Base-by-base conservation (phyloP, 2,888 invertebrate genomes). In the Morpho achilles region DNA sequence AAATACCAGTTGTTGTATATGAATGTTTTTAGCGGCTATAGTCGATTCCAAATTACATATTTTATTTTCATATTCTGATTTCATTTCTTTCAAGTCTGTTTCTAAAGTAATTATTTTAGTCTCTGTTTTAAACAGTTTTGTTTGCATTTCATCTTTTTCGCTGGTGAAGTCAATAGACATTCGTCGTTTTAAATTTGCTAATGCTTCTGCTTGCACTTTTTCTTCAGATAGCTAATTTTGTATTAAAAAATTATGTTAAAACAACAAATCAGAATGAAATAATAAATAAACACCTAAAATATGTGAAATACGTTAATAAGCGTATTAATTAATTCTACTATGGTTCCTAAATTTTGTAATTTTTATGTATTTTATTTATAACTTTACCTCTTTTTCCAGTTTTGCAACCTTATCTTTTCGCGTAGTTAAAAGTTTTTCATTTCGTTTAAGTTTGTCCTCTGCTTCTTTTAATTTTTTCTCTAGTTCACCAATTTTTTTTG, bases 381-480 rank as follows among this genome's bases (percentile, higher is more conserved):
- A 32, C 67, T 75, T 74, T 84, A 93, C 94, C 87, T 93, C 92
- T 77, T 91, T 91, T 77, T 93, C 93, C 69, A 93, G 82, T 76
- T 92, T 92, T 53, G 90, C 70, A 8, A 93, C 88, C 68, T 91
- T 91, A 56, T 93, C 92, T 76, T 92, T 93, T 62, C 91, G 90
- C n/a, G 82, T 78, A 53, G 81, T 74, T 32, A 92, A 75, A 69
- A 91, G 80, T 74, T 92, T 93, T 71, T 93, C 94, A 63, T 84
- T 82, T 71, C 92, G 91, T 71, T 91, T 93, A 52, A 83, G 84
- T 78, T 93, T 94, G n/a, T 94, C 94, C 66, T 95, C 95, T 22
- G 91, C 79, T 67, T 94, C 94, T 72, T 93, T 94, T 1, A 94
- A 69, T 80, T 94, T 94, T 69, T 92, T 93, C 76, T 95, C 94